These are phyloP conservation scores for Malacoctenus gilli DNA, from an alignment of 2,797 vertebrate genomes.

Conservation along the genomic window DNA sequence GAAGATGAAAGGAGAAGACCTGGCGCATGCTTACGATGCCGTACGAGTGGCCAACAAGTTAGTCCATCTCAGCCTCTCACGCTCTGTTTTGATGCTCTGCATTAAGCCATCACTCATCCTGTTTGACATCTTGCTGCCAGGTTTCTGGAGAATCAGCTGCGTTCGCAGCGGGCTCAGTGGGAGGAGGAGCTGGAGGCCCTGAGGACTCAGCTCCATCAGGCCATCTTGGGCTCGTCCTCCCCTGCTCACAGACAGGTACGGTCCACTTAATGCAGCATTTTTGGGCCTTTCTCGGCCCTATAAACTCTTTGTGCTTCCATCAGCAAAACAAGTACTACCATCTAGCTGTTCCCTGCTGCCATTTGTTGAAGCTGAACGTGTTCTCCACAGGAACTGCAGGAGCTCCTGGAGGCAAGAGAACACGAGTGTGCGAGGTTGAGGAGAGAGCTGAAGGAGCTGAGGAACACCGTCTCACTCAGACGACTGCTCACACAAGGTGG, in stretches of 20 bases:
- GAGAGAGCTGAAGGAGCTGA: constrained; percentile 78
- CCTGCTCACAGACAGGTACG: constrained; percentile 53
- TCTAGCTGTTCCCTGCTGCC: too few species aligned
- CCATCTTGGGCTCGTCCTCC: constrained; percentile 34
- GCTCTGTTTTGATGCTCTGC: neutral
- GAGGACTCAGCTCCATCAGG: constrained; percentile 58
- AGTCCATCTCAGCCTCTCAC: constrained; percentile 39
- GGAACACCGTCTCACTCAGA: constrained; percentile 64
- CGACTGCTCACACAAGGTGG: constrained; percentile 73
- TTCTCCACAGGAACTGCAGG: constrained; percentile 71
- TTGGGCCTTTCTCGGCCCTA: neutral
- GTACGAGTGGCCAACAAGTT: constrained; percentile 85
- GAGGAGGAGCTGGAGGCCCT: constrained; percentile 69
- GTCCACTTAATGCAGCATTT: neutral
- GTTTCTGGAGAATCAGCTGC: constrained; percentile 81
- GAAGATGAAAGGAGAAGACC: constrained; percentile 77
- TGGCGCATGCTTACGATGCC: constrained; percentile 78
- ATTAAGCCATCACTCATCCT: neutral
- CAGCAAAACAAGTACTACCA: too few species aligned
- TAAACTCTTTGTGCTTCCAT: too few species aligned
- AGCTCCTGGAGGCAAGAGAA: constrained; percentile 78
- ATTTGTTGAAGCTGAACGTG: too few species aligned
- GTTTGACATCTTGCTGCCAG: constrained; percentile 47
- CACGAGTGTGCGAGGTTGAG: constrained; percentile 74
- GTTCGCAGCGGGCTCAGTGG: constrained; percentile 66